Evolutionary conservation across 2,888 invertebrate species (phyloP).

Genomic region (Plutella xylostella): DNA sequence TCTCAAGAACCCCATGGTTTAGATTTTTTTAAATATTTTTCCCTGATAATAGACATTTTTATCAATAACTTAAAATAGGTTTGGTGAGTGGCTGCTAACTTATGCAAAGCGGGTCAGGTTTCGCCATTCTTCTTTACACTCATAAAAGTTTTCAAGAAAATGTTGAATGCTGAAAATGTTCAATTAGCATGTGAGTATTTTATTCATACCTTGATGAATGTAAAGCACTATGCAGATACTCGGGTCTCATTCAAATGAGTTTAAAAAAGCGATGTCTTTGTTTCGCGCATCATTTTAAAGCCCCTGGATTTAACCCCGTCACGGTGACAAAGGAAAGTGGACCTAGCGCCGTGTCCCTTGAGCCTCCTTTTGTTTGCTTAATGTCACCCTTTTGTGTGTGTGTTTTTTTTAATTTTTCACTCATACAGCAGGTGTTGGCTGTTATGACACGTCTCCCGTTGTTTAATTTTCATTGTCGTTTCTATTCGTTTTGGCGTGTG

Average conservation of each 20-base stretch:
- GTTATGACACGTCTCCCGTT: conserved; percentile 34
- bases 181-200: too few species aligned
- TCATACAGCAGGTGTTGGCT: conserved; percentile 38
- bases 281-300: conserved; percentile 3
- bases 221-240: too few species aligned
- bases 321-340: conserved; percentile 54
- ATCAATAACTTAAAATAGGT: too few species aligned
- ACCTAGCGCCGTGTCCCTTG: conserved; percentile 54
- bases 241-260: conserved; percentile 1
- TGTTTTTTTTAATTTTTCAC: conserved; percentile 33
- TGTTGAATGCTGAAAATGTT: too few species aligned
- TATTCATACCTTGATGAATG: too few species aligned
- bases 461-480: conserved; percentile 31
- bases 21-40: too few species aligned
- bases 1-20: too few species aligned
- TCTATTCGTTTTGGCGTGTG: neutral
- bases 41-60: too few species aligned
- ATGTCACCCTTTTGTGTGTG: conserved; percentile 42
- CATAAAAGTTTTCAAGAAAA: too few species aligned
- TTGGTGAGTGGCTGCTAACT: too few species aligned
- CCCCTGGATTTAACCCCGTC: conserved; percentile 46
- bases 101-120: too few species aligned
- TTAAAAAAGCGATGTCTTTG: conserved; percentile 5
- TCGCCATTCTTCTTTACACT: too few species aligned
- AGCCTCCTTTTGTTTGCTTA: conserved; percentile 57